Conservation (phyloP, 1,140 invertebrate genomes). For the Drosophila ambigua region DNA sequence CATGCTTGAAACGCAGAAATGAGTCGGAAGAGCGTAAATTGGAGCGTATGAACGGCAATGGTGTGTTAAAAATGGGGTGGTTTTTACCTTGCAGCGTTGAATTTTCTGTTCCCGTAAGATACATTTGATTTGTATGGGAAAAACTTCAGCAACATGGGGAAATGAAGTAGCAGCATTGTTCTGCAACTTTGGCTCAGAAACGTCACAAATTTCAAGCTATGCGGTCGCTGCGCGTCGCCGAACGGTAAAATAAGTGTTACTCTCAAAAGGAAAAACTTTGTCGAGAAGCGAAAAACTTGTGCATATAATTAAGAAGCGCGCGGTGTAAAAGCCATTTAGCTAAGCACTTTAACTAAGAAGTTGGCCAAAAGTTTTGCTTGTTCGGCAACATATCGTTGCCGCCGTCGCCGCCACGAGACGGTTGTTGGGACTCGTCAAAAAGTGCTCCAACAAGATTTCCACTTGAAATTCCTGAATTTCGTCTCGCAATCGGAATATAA, state of each 20-base stretch:
- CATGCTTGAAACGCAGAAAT: too few relatives aligned
- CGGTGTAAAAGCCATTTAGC: slow-evolving; percentile 36
- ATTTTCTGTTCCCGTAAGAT: too few relatives aligned
- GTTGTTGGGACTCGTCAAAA: slow-evolving; percentile 40
- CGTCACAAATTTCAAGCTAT: too few relatives aligned
- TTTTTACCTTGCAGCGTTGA: too few relatives aligned
- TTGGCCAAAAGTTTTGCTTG: slow-evolving; percentile 43
- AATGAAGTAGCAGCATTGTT: too few relatives aligned
- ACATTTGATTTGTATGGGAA: too few relatives aligned
- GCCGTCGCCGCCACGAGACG: slow-evolving; percentile 28
- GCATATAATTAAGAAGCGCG: slow-evolving; percentile 41
- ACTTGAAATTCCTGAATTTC: slow-evolving; percentile 82
- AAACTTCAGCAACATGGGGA: too few relatives aligned
- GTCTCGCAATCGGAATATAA: slow-evolving; percentile 61
- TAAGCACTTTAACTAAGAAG: slow-evolving; percentile 41
- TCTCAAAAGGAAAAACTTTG: slow-evolving; percentile 27
- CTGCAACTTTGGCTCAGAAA: too few relatives aligned
- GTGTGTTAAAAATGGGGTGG: too few relatives aligned
- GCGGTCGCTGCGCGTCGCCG: slow-evolving; percentile 25
- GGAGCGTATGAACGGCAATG: too few relatives aligned
- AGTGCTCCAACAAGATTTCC: slow-evolving; percentile 81
- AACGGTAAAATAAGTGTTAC: slow-evolving; percentile 12
- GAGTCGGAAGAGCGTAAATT: too few relatives aligned
- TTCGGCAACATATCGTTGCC: slow-evolving; percentile 26
- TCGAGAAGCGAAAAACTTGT: slow-evolving; percentile 23